Base-by-base conservation (phyloP, 1,140 invertebrate species). In the Hypothenemus hampei region DNA sequence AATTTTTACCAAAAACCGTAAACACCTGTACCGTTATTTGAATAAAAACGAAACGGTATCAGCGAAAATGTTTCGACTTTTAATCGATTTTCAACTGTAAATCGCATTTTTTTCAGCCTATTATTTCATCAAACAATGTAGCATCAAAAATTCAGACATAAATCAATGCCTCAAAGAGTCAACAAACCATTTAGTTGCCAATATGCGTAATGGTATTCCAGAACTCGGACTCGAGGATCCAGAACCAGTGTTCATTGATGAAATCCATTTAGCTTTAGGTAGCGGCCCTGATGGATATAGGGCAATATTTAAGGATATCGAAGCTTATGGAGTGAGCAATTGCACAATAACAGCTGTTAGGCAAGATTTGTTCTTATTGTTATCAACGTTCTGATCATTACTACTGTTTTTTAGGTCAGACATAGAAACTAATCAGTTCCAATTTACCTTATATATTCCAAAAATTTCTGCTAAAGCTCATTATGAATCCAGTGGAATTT, bases 231-330 rank as follows among this genome's bases (percentile, higher is more conserved):
- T 84, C 24, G 75, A 76, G 56, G 77, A 82, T 71, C 78, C 84
- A 0, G 87, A 89, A 59, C 84, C 86, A 0, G 84, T 89, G 37
- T 68, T 86, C 3, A 81, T 90, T 8, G 86, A 90, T 68, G 85
- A 89, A 68, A 79, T 89, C 29, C 81, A 85, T n/a, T 85, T 90
- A 36, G 76, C 85, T 0, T 69, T 90, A 33, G 87, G 87, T 35
- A 80, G 74, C 4, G 86, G 86, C 0, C 84, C 86, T 0, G 81
- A 89, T 67, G 86, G 86, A 0, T 90, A 90, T 71, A 77, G 82
- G 29, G 87, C 86, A 0, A 80, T 81, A 31, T 90, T 90, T 73
- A 81, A 79, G 50, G 81, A 89, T 63, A 84, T 90, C 33, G 79
- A 86, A 45, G 87, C 87, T 0, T 85, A 77, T 62, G 87, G 87